These are phyloP conservation scores for Xenentodon cancila DNA, from an alignment of 2,797 vertebrate species.

Conservation along the genomic window DNA sequence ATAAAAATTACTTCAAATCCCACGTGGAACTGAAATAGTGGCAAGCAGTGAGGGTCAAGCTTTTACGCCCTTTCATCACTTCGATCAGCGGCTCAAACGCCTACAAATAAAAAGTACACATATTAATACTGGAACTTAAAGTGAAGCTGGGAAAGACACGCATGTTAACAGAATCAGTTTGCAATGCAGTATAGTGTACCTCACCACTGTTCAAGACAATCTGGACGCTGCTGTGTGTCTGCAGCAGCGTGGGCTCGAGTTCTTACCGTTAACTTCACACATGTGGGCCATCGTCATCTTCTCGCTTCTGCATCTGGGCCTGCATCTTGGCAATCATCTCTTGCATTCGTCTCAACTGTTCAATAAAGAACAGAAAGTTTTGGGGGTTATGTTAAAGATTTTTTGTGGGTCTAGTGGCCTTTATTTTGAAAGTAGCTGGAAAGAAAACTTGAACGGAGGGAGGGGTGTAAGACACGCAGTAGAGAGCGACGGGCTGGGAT, in stretches of 20 bases:
- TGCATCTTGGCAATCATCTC: constrained; percentile 99
- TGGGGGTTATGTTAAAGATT: too few relatives aligned
- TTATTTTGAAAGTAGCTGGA: too few relatives aligned
- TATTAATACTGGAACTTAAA: background rate
- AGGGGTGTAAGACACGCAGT: too few relatives aligned
- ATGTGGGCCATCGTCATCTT: constrained; percentile 74
- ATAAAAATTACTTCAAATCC: constrained; percentile 46
- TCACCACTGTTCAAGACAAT: too few relatives aligned
- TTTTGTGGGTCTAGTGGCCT: too few relatives aligned
- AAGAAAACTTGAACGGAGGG: too few relatives aligned
- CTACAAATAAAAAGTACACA: constrained; percentile 30
- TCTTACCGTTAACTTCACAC: constrained; percentile 58
- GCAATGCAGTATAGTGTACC: too few relatives aligned
- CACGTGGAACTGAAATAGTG: constrained; percentile 66
- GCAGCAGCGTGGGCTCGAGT: too few relatives aligned
- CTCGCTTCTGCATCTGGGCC: constrained; percentile 96
- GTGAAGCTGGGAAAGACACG: too few relatives aligned
- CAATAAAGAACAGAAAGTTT: background rate
- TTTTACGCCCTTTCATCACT: constrained; percentile 31
- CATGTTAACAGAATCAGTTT: background rate
- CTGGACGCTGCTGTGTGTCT: too few relatives aligned
- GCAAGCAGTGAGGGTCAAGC: constrained; percentile 58
- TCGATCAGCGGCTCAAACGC: constrained; percentile 50
- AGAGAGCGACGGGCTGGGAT: too few relatives aligned
- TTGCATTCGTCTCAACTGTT: constrained; percentile 96